Conservation (phyloP, 2,113 vertebrate genomes). For the Erpornis zantholeuca region DNA sequence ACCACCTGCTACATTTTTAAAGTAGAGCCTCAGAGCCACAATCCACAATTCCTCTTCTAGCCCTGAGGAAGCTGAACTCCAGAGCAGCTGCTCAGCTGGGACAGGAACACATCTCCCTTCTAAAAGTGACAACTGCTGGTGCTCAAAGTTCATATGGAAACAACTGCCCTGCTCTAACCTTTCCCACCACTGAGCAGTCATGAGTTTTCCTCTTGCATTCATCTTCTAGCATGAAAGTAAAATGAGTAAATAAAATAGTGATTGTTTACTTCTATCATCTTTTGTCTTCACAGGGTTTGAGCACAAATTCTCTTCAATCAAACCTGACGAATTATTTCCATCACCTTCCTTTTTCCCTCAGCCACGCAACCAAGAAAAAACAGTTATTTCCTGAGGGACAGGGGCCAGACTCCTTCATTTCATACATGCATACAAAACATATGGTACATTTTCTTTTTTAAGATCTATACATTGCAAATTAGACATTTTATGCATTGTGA, state of each 20-base stretch:
- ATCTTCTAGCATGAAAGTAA: background rate
- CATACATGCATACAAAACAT: background rate
- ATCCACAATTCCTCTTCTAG: background rate
- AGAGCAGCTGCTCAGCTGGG: fast-evolving
- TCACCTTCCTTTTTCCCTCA: background rate
- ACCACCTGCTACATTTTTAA: background rate
- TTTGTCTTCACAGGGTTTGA: background rate
- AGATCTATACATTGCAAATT: background rate
- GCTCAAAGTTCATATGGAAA: background rate
- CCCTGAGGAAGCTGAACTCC: background rate
- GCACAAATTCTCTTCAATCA: background rate
- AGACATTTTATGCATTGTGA: background rate
- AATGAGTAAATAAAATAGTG: background rate
- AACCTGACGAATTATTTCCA: background rate
- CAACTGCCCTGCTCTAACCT: background rate
- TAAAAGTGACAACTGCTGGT: background rate
- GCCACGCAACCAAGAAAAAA: background rate
- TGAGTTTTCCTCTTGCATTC: background rate
- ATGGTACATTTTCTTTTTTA: background rate
- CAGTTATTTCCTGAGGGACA: background rate
- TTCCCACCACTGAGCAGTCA: background rate
- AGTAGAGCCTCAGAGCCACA: background rate
- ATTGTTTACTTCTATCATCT: background rate
- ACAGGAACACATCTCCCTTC: background rate
- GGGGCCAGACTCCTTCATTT: background rate